Evolutionary conservation across 2,888 invertebrate species (phyloP).

Genomic region (Aphidius colemani): DNA sequence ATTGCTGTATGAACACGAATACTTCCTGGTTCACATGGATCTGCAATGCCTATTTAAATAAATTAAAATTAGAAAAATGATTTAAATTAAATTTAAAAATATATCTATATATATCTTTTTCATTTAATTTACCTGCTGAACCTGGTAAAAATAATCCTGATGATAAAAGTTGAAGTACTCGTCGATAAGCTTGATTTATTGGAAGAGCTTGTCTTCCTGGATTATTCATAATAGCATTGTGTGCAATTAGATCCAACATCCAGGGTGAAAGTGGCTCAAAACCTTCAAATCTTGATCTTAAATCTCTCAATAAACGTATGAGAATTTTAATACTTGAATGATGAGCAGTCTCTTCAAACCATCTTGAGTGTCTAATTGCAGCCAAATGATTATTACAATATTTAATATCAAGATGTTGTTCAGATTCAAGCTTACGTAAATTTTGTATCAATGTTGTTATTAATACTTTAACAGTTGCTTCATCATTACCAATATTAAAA

Average conservation of each 20-base stretch:
- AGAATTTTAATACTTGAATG: slow-evolving; percentile 95
- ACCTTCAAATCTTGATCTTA: slow-evolving; percentile 87
- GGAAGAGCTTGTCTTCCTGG: slow-evolving; percentile 90
- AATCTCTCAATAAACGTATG: slow-evolving; percentile 90
- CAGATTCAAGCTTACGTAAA: slow-evolving; percentile 89
- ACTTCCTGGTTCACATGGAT: slow-evolving; percentile 91
- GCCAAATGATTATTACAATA: slow-evolving; percentile 75
- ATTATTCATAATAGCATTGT: slow-evolving; percentile 96
- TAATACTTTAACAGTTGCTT: slow-evolving; percentile 86
- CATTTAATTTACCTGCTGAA: slow-evolving; percentile 68
- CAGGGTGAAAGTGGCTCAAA: slow-evolving; percentile 91
- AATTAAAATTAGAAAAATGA: slow-evolving; percentile 12
- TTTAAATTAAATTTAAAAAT: neutral
- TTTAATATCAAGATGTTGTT: slow-evolving; percentile 72
- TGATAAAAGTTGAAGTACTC: slow-evolving; percentile 88
- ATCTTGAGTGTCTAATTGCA: slow-evolving; percentile 92
- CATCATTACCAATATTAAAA: slow-evolving; percentile 84
- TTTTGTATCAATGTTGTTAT: slow-evolving; percentile 95
- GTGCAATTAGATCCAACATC: slow-evolving; percentile 95
- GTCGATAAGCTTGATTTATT: slow-evolving; percentile 83
- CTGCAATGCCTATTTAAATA: slow-evolving; percentile 69
- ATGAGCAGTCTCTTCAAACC: slow-evolving; percentile 98
- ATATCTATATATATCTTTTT: neutral
- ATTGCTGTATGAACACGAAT: slow-evolving; percentile 89
- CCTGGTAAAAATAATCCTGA: slow-evolving; percentile 96